Evolutionary conservation across 2,113 vertebrate species (phyloP).

Genomic region (Siniperca knerii): DNA sequence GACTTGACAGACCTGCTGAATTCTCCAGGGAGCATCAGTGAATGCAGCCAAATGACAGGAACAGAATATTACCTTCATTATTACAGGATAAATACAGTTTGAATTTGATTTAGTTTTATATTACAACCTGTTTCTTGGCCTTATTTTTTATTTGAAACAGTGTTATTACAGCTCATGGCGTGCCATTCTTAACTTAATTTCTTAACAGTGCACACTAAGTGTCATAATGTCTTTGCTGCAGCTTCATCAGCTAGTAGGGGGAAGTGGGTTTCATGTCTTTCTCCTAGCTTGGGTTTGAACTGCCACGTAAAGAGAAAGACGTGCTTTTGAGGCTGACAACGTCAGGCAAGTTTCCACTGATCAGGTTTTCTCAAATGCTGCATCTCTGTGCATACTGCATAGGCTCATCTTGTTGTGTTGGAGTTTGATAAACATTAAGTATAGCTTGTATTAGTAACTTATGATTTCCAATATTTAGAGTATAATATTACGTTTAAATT

Average conservation of each 20-base stretch:
- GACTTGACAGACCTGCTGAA: constrained; percentile 46
- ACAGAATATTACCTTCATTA: not conserved
- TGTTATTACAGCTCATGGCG: not conserved
- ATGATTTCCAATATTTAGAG: not conserved
- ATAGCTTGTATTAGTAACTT: not conserved
- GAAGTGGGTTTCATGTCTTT: constrained; percentile 44
- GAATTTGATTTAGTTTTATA: not conserved
- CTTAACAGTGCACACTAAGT: constrained; percentile 12
- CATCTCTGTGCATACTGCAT: not conserved
- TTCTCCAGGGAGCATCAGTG: constrained; percentile 35
- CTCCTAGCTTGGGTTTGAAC: not conserved
- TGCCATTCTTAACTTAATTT: not conserved
- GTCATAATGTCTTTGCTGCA: constrained; percentile 23
- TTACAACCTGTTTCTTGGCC: not conserved
- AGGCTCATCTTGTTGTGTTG: not conserved
- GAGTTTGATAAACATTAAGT: not conserved
- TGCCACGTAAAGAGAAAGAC: constrained; percentile 1
- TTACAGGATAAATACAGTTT: not conserved
- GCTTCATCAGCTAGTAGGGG: constrained; percentile 3
- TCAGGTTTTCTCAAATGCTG: constrained; percentile 28
- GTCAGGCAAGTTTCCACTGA: constrained; percentile 12
- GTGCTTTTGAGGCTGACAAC: not conserved
- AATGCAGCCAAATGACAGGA: not conserved
- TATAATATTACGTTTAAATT: not conserved
- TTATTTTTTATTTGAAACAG: not conserved